Conservation (phyloP, 2,113 vertebrate genomes). For the Tetrax tetrax region DNA sequence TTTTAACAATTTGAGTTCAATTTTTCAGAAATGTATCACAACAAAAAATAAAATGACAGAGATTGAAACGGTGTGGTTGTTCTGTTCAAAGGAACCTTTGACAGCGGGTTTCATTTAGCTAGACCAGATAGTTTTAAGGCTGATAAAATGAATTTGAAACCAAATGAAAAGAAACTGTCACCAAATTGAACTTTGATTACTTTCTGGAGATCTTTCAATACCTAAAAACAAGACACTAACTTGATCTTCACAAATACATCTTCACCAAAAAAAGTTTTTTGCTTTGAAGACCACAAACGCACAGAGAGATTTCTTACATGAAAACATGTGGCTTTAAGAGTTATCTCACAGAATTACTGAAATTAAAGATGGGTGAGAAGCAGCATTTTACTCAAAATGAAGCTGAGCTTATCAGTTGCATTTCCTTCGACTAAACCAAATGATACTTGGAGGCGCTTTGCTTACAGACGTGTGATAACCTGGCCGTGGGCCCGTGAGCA, state of each 20-base stretch:
- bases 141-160: conserved; percentile 57
- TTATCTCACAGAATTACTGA: background rate
- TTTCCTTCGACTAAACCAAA: background rate
- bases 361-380: background rate
- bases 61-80: conserved; percentile 26
- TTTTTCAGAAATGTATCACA: conserved; percentile 59
- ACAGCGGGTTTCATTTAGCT: conserved; percentile 60
- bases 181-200: conserved; percentile 58
- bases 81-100: conserved; percentile 30
- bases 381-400: background rate
- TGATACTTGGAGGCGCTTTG: background rate
- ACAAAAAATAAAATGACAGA: conserved; percentile 37
- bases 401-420: background rate
- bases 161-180: conserved; percentile 50
- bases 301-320: background rate
- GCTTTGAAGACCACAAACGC: background rate
- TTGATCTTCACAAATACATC: background rate
- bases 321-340: background rate
- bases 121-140: background rate
- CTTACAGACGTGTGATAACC: background rate
- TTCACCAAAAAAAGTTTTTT: background rate
- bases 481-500: background rate
- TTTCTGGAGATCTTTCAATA: conserved; percentile 45
- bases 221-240: conserved; percentile 2
- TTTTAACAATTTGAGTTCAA: conserved; percentile 43